Evolutionary conservation across 2,797 vertebrate species (phyloP).

Genomic region (Dicrostonyx torquatus): DNA sequence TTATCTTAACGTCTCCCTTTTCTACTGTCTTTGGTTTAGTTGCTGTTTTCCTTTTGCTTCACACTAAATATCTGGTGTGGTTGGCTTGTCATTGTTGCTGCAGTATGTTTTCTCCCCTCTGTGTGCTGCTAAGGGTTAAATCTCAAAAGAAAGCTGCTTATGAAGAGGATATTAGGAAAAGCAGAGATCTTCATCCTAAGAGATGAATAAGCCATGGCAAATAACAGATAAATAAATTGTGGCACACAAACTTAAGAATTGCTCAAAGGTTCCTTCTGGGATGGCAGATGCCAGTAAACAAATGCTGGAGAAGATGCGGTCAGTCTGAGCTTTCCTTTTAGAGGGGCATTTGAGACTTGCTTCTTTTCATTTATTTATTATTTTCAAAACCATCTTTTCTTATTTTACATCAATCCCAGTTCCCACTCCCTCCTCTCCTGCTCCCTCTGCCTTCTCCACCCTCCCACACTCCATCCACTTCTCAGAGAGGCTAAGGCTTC

Average conservation of each 20-base stretch:
- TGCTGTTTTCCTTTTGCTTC: neutral
- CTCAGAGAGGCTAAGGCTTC: too few species aligned
- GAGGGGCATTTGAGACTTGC: too few species aligned
- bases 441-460: too few species aligned
- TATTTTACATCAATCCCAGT: too few species aligned
- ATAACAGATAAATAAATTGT: too few species aligned
- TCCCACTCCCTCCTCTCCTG: too few species aligned
- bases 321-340: neutral
- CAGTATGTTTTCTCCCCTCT: neutral
- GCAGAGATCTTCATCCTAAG: too few species aligned
- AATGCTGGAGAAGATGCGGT: neutral
- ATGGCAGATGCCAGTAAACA: neutral
- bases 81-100: neutral
- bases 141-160: too few species aligned
- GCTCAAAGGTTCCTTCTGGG: neutral
- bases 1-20: neutral
- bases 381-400: too few species aligned
- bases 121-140: too few species aligned
- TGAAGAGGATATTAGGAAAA: neutral
- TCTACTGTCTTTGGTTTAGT: neutral
- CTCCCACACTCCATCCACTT: too few species aligned
- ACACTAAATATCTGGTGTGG: neutral
- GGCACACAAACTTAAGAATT: neutral
- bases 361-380: too few species aligned
- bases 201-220: neutral